These are phyloP conservation scores for Eupithecia subfuscata DNA, from an alignment of 2,888 invertebrate genomes.

Conservation along the genomic window DNA sequence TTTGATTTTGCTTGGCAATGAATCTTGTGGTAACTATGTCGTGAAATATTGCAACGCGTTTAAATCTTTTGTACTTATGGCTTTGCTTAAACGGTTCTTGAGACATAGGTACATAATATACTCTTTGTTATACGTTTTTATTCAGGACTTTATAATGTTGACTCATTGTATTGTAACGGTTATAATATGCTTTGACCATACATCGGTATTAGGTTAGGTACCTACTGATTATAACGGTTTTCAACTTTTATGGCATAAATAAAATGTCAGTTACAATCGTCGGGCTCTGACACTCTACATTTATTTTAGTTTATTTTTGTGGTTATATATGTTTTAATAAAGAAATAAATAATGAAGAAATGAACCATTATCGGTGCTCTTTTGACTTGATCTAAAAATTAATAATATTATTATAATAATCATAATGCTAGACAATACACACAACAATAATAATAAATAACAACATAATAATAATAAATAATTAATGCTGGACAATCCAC, in stretches of 20 bases:
- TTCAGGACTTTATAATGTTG: not conserved
- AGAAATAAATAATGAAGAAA: too few species aligned
- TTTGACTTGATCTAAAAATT: too few species aligned
- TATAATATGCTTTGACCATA: not conserved
- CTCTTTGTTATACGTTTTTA: not conserved
- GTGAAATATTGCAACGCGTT: not conserved
- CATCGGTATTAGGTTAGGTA: too few species aligned
- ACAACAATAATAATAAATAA: too few species aligned
- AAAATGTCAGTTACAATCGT: not conserved
- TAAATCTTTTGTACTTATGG: not conserved
- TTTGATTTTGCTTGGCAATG: not conserved
- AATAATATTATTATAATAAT: too few species aligned
- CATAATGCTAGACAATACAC: too few species aligned
- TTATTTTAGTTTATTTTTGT: too few species aligned
- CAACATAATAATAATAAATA: too few species aligned
- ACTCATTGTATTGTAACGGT: not conserved
- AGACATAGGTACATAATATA: not conserved
- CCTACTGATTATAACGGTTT: not conserved
- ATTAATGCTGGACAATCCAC: too few species aligned
- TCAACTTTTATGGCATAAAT: not conserved
- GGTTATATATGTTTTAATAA: too few species aligned
- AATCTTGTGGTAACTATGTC: not conserved
- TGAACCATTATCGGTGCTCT: too few species aligned
- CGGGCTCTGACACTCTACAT: too few species aligned
- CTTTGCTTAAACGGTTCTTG: not conserved